A percentile compares a stretch with the other conserved stretches of the same genome.
phyloP scores from a whole-genome alignment of 2,113 vertebrate species.

The Trichechus manatus region DNA sequence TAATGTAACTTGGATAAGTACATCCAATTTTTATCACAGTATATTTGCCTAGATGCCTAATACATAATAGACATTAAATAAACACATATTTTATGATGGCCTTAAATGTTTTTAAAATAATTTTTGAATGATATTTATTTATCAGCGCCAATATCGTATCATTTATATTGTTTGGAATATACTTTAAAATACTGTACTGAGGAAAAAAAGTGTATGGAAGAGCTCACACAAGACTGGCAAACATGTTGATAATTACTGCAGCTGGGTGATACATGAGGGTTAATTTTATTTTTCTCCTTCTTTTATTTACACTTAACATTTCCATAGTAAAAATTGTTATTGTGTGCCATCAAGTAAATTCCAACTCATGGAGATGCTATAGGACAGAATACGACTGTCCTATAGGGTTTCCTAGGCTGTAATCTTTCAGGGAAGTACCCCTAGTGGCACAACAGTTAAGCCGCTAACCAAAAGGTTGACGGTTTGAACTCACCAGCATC shows the following conservation, averaged over 20 bases:
- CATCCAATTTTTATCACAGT: background rate
- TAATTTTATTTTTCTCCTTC: background rate
- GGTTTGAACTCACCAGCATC: too few relatives aligned
- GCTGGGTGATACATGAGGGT: background rate
- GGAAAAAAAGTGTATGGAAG: background rate
- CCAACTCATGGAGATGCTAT: background rate
- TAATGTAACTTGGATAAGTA: background rate
- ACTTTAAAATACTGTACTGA: background rate
- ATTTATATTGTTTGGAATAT: background rate
- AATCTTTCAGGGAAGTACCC: too few relatives aligned
- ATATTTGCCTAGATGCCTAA: background rate
- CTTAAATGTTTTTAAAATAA: background rate
- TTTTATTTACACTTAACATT: slow-evolving; percentile 3
- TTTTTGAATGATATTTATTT: background rate
- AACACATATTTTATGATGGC: background rate
- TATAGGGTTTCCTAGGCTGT: too few relatives aligned
- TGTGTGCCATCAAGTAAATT: background rate
- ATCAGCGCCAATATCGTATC: background rate
- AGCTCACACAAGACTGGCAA: background rate
- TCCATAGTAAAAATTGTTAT: background rate
- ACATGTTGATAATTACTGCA: background rate
- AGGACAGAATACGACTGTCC: too few relatives aligned
- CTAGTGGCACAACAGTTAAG: too few relatives aligned
- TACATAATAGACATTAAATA: background rate
- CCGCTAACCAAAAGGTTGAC: too few relatives aligned